phyloP scores from a whole-genome alignment of 2,113 vertebrate species.

The Passer domesticus region DNA sequence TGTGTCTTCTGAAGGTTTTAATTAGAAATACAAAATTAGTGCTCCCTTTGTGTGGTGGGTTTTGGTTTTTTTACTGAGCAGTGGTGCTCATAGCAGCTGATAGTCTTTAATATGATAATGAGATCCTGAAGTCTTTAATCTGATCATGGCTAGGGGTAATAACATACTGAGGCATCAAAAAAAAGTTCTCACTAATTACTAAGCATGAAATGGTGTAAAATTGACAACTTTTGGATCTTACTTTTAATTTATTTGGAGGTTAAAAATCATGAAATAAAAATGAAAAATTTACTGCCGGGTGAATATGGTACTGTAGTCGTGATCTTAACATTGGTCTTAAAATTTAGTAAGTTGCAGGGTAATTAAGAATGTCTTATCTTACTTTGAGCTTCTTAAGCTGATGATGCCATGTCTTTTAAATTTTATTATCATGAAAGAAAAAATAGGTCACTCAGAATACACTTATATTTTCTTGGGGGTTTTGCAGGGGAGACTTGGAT shows the following conservation, averaged over 20 bases:
- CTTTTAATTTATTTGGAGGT: neutral
- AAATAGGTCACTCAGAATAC: neutral
- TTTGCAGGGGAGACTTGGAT: neutral
- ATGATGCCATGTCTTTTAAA: neutral
- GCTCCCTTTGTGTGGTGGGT: neutral
- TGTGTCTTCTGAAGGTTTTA: constrained; percentile 8
- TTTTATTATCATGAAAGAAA: neutral
- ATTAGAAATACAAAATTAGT: constrained; percentile 4
- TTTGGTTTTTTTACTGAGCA: neutral
- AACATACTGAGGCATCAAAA: neutral
- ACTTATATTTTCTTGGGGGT: neutral
- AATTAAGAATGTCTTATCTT: neutral
- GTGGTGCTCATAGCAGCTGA: neutral
- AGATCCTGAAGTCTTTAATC: constrained; percentile 16
- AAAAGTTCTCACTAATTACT: neutral
- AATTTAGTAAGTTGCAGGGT: neutral
- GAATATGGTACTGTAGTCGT: accelerated
- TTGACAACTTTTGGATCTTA: neutral
- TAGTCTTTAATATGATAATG: constrained; percentile 36
- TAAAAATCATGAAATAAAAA: neutral
- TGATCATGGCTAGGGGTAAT: neutral
- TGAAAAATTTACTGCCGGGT: neutral
- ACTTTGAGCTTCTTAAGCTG: neutral
- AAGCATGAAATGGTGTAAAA: neutral
- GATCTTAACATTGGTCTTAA: neutral